phyloP scores from a whole-genome alignment of 2,797 vertebrate species.

The Delichon dasypus region DNA sequence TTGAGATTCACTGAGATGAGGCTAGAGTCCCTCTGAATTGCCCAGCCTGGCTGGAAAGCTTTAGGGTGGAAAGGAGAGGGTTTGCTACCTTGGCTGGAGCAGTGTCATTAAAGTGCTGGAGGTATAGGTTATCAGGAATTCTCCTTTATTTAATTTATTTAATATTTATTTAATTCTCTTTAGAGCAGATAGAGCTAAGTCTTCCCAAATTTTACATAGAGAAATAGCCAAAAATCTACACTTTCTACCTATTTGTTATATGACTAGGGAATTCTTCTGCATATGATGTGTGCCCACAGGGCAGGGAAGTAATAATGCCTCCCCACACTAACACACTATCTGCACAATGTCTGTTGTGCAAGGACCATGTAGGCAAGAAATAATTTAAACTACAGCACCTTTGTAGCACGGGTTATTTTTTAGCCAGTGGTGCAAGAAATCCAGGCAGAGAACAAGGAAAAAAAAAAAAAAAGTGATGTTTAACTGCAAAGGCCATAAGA shows the following conservation, averaged over 20 bases:
- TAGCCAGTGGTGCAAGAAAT: neutral
- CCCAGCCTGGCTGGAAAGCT: neutral
- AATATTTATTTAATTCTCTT: neutral
- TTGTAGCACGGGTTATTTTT: neutral
- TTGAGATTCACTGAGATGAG: neutral
- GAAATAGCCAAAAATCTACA: neutral
- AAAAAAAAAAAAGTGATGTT: neutral
- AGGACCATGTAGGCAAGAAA: neutral
- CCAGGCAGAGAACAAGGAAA: neutral
- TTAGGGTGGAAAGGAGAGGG: neutral
- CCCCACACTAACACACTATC: too few species aligned
- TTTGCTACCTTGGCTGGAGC: neutral
- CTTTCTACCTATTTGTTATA: neutral
- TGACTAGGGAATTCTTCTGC: neutral
- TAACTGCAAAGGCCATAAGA: neutral
- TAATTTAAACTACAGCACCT: neutral
- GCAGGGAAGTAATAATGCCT: neutral
- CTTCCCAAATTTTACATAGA: neutral
- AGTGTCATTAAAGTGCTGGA: neutral
- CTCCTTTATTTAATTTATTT: neutral
- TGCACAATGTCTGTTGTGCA: neutral
- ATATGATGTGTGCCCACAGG: accelerated
- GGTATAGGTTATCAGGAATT: neutral
- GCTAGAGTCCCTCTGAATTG: accelerated
- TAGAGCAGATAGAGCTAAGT: neutral